Evolutionary conservation across 2,797 vertebrate species (phyloP).

Genomic region (Pempheris klunzingeri): DNA sequence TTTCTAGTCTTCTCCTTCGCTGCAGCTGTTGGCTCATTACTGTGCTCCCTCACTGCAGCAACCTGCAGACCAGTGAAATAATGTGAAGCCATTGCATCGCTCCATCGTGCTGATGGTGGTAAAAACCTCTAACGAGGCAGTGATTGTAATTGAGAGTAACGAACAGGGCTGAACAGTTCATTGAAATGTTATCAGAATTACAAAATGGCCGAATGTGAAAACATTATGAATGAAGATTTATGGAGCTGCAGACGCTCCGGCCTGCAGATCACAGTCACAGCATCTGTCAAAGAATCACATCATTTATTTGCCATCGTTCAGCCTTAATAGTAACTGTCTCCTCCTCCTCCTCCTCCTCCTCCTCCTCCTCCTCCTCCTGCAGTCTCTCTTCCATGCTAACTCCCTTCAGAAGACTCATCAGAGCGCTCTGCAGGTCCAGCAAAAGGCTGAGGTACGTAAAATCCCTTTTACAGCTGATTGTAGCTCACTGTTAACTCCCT

Average conservation of each 20-base stretch:
- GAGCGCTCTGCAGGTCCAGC: constrained; percentile 98
- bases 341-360: constrained; percentile 10
- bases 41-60: background rate
- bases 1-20: background rate
- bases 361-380: constrained; percentile 48
- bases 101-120: background rate
- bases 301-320: too few species aligned
- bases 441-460: constrained; percentile 95
- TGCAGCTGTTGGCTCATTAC: too few species aligned
- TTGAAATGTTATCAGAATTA: too few species aligned
- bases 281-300: too few species aligned
- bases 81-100: background rate
- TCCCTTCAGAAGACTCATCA: constrained; percentile 99
- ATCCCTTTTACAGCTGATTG: background rate
- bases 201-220: too few species aligned
- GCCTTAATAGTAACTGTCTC: constrained; percentile 12
- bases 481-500: background rate
- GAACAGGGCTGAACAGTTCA: too few species aligned
- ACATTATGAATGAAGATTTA: too few species aligned
- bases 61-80: background rate
- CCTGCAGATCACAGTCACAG: too few species aligned
- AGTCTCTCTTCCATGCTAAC: constrained; percentile 98
- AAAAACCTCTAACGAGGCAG: too few species aligned
- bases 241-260: too few species aligned
- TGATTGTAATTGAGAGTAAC: too few species aligned